Base-by-base conservation (phyloP, 2,888 invertebrate species). In the Nomada flava region DNA sequence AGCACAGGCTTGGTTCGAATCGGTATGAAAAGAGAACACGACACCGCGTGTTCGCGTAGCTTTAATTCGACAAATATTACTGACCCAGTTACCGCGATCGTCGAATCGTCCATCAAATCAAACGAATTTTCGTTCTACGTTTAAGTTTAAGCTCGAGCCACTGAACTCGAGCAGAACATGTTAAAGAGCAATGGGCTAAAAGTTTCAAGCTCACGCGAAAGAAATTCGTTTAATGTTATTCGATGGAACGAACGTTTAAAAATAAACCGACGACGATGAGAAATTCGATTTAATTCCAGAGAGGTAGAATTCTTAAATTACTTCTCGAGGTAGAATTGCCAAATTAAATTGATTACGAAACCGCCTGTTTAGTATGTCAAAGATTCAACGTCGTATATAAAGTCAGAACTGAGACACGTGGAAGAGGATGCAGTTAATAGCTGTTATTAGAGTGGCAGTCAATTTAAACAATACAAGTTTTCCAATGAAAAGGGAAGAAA, bases 41-140 rank as follows among this genome's bases (percentile, higher is more conserved):
- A 73, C 50, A 18, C n/a, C 50, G 52, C 23, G 55, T 23, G 44
- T 76, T 80, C 73, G 42, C 47, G 55, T 53, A 63, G 75, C 76
- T 83, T 81, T 77, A 77, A 73, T 70, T 76, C 76, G 50, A 52
- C 23, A 29, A 67, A 67, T 65, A 60, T 36, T 72, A 77, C 65
- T 67, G 53, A 57, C 29, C 65, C 26, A 47, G 15, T 71, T 71
- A 53, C 53, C 50, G 42, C 20, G 23, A 60, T n/a, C 53, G 52
- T 71, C 52, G 60, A 18, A 62, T 59, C 44, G 69, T 59, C 60
- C 36, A 53, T 53, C 52, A n/a, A 36, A 10, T 7, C 44, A 36
- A 69, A 55, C 63, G 55, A 23, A 52, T 36, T 73, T 73, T 64
- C 47, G 26, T 29, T 59, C 26, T 26, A 53, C 36, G 36, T 36